A percentile compares a stretch with the other conserved stretches of the same genome.
phyloP scores from a whole-genome alignment of 2,113 vertebrate genomes.

The Mixornis gularis region DNA sequence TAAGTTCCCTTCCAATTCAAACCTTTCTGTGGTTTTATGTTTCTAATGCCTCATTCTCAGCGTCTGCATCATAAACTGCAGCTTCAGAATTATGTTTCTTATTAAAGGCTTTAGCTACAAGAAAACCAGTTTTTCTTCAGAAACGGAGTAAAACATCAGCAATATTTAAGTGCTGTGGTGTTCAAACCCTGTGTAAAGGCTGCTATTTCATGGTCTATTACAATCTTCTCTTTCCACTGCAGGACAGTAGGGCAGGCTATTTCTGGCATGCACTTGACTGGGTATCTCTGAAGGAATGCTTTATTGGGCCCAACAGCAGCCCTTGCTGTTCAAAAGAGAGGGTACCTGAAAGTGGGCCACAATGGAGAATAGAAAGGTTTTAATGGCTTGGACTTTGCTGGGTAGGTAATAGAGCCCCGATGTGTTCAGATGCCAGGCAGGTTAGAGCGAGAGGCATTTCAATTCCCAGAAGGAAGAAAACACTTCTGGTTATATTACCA shows the following conservation, averaged over 20 bases:
- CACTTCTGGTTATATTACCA: constrained; percentile 50
- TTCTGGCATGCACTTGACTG: neutral
- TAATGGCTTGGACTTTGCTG: neutral
- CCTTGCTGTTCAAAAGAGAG: neutral
- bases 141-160: neutral
- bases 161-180: neutral
- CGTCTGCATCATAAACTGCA: neutral
- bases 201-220: neutral
- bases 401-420: neutral
- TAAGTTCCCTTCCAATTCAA: neutral
- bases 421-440: neutral
- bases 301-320: neutral
- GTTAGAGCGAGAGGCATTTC: constrained; percentile 15
- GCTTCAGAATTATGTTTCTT: neutral
- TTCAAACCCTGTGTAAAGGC: neutral
- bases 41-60: neutral
- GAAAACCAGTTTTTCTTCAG: neutral
- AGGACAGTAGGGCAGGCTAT: neutral
- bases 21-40: neutral
- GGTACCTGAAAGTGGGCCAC: neutral
- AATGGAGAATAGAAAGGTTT: neutral
- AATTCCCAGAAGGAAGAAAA: constrained; percentile 47
- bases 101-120: neutral
- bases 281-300: neutral
- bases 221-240: neutral